Evolutionary conservation across 2,888 invertebrate genomes (phyloP).

Genomic region (Zaprionus bogoriensis): DNA sequence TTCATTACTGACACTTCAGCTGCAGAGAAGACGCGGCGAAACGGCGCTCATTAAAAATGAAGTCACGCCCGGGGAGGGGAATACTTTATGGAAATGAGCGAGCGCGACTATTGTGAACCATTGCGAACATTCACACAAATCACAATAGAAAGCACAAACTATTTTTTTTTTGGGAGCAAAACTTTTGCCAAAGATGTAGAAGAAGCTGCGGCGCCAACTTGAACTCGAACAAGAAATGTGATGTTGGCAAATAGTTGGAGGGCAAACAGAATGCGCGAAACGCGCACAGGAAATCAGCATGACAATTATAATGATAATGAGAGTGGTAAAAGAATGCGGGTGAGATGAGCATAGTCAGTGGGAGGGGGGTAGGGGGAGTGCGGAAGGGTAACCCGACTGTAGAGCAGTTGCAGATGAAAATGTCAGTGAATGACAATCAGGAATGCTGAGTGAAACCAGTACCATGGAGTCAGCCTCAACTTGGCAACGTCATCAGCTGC

Average conservation of each 20-base stretch:
- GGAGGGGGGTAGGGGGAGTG: not conserved
- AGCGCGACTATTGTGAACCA: not conserved
- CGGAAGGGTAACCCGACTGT: not conserved
- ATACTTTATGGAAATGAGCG: conserved; percentile 6
- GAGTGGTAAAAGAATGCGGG: conserved; percentile 29
- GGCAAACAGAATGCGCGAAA: conserved; percentile 25
- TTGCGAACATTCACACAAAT: conserved; percentile 42
- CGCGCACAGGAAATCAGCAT: conserved; percentile 64
- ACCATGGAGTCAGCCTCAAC: conserved; percentile 35
- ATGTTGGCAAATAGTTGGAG: conserved; percentile 55
- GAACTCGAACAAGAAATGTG: conserved; percentile 4
- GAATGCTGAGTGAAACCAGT: conserved; percentile 10
- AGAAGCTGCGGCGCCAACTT: not conserved
- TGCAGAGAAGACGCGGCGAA: no score
- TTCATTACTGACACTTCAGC: conserved; percentile 48
- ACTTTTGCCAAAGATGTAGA: conserved; percentile 48
- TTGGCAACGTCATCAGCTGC: conserved; percentile 40
- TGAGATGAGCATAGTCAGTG: no score
- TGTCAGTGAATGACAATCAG: conserved; percentile 65
- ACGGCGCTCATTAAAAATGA: conserved; percentile 52
- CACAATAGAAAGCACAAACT: conserved; percentile 55
- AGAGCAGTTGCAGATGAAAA: conserved; percentile 59
- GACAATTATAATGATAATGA: conserved; percentile 76
- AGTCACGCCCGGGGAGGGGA: conserved; percentile 39
- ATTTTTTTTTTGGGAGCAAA: conserved; percentile 49